Evolutionary conservation across 2,113 vertebrate species (phyloP).

Genomic region (Todiramphus chloris): DNA sequence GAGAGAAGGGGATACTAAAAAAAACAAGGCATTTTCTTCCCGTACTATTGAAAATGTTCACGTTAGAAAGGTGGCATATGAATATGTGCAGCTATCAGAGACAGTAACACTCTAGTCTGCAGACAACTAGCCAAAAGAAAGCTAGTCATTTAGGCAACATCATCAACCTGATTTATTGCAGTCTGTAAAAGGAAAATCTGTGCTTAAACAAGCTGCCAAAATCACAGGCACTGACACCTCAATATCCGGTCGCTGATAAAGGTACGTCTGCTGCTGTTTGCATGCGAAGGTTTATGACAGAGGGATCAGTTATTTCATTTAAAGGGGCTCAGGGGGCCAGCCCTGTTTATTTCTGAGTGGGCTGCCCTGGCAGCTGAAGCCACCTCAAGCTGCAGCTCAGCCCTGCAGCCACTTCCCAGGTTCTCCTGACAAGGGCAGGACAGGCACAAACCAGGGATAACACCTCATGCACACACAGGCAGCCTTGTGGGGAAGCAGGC

Average conservation of each 20-base stretch:
- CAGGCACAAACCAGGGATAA: neutral
- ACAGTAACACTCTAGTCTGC: neutral
- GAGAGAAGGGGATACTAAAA: neutral
- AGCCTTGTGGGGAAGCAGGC: neutral
- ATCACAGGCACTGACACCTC: neutral
- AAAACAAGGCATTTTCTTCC: neutral
- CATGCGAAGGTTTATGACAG: neutral
- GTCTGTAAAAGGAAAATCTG: neutral
- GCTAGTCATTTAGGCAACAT: neutral
- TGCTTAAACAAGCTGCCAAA: neutral
- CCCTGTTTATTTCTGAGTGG: neutral
- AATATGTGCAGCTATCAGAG: neutral
- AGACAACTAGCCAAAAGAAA: neutral
- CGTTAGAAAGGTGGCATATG: neutral
- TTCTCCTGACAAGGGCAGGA: neutral
- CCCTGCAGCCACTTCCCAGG: neutral
- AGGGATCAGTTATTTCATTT: neutral
- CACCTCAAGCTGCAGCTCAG: rapidly evolving
- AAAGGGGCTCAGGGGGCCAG: neutral
- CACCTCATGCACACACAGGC: rapidly evolving
- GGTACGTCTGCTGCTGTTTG: neutral
- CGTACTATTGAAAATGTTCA: neutral
- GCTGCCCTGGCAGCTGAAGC: neutral
- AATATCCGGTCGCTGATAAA: neutral
- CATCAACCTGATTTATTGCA: neutral